Evolutionary conservation across 2,888 invertebrate species (phyloP), one percentile per base, ranked within the genome.

Genomic region (Formica aserva): DNA sequence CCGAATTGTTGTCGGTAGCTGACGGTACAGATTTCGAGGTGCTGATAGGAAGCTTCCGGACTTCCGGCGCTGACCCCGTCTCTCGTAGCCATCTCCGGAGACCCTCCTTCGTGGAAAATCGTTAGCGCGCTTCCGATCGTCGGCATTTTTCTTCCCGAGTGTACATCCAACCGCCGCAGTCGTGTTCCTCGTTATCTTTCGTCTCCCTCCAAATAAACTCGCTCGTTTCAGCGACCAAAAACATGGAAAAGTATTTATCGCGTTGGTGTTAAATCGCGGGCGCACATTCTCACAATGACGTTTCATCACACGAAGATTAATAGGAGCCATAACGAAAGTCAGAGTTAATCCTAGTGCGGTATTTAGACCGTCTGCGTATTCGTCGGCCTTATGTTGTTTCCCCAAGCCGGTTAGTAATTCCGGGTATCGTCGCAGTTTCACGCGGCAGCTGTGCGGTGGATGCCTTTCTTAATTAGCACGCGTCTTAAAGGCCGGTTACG

Each of bases 11-110:
- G 84, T 83, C 71, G 82, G n/a, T 52, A 84, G 94, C 94, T 94
- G 94, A 94, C 94, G 85, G 91, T 87, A 92, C 90, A 93, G 94
- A 94, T 94, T 92, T 92, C 93, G 87, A 92, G 91, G 88, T 87
- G 86, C 90, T 89, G 94, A 94, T 94, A 94, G 91, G 88, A 89
- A 89, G 85, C 91, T 92, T 91, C 91, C 91, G 90, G 92, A 90
- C 87, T 92, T 93, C 93, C 93, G 91, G 88, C 90, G 91, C 91
- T 91, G 91, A 92, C 91, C 92, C 60, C 91, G 89, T 92, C 91
- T 87, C 81, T 65, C 77, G 84, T 77, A 69, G 72, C 80, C 78
- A 74, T 81, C 78, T 86, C 83, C 66, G 81, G 75, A 66, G 81
- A 85, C 52, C 57, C 82, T 65, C 63, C 78, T 66, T 65, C 75